These are phyloP conservation scores for Elanus axillaris DNA, from an alignment of 2,113 vertebrate species.

Conservation along the genomic window DNA sequence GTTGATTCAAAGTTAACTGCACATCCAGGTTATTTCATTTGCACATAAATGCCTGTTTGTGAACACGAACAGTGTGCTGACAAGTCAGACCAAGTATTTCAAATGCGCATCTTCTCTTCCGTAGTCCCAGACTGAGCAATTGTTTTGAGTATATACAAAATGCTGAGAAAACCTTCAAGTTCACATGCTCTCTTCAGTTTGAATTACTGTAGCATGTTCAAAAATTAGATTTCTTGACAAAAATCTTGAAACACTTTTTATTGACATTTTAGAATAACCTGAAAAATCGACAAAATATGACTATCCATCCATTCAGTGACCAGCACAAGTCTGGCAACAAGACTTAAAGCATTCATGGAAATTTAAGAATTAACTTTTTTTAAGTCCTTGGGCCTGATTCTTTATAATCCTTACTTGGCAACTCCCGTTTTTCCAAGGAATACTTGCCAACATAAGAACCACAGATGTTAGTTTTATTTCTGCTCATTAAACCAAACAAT, in stretches of 20 bases:
- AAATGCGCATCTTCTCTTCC: not conserved
- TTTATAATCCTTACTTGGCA: slow-evolving; percentile 28
- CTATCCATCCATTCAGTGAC: not conserved
- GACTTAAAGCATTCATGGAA: slow-evolving; percentile 49
- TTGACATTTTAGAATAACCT: slow-evolving; percentile 49
- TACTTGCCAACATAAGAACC: not conserved
- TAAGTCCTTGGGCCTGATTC: not conserved
- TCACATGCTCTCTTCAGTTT: slow-evolving; percentile 13
- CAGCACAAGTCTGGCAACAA: slow-evolving; percentile 28
- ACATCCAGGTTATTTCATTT: not conserved
- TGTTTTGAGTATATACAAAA: slow-evolving; percentile 50
- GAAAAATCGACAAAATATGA: slow-evolving; percentile 34
- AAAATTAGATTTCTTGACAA: slow-evolving; percentile 31
- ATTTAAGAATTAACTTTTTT: not conserved
- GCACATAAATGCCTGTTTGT: not conserved
- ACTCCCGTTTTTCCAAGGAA: not conserved
- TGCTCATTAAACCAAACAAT: slow-evolving; percentile 56
- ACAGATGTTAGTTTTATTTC: not conserved
- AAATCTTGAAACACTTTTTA: slow-evolving; percentile 22
- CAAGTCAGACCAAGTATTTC: not conserved
- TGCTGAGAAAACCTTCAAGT: slow-evolving; percentile 35
- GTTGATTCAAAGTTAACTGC: slow-evolving; percentile 27
- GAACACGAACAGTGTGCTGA: not conserved
- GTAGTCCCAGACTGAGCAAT: not conserved
- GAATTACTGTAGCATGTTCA: slow-evolving; percentile 12